Evolutionary conservation across 2,888 invertebrate genomes (phyloP).

Genomic region (Hydraecia micacea): DNA sequence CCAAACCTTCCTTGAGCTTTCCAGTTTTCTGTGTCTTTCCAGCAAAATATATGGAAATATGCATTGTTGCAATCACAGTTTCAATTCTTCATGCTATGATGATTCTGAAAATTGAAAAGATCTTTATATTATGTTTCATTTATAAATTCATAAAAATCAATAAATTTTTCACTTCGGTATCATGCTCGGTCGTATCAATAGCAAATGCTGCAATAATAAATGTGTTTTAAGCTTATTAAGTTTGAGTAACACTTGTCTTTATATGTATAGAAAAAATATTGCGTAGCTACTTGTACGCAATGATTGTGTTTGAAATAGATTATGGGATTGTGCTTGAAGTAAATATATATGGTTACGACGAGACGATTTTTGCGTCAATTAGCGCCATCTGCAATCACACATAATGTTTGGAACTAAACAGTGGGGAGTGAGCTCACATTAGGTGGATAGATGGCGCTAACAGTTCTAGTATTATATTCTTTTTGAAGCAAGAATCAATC

Average conservation of each 20-base stretch:
- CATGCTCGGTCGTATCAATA: not conserved
- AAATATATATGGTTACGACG: too few relatives aligned
- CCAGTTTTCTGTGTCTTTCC: not conserved
- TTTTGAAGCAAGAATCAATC: not conserved
- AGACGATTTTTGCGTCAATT: not conserved
- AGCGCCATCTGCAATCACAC: conserved; percentile 32
- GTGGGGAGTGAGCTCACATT: not conserved
- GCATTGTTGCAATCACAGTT: not conserved
- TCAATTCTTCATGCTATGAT: not conserved
- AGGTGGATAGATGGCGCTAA: conserved; percentile 35
- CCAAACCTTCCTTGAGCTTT: not conserved
- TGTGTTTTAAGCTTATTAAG: not conserved
- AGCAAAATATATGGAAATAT: not conserved
- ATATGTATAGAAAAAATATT: not conserved
- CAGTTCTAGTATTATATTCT: not conserved
- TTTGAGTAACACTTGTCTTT: not conserved
- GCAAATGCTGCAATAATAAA: not conserved
- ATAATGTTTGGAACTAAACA: conserved; percentile 14
- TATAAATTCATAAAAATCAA: not conserved
- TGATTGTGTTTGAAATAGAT: not conserved
- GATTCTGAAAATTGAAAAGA: not conserved
- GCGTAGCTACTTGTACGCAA: not conserved
- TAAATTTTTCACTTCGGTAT: not conserved
- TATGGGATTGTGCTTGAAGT: too few relatives aligned
- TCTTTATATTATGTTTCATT: not conserved